These are phyloP conservation scores for Strix occidentalis DNA, from an alignment of 2,797 vertebrate genomes.

Conservation along the genomic window DNA sequence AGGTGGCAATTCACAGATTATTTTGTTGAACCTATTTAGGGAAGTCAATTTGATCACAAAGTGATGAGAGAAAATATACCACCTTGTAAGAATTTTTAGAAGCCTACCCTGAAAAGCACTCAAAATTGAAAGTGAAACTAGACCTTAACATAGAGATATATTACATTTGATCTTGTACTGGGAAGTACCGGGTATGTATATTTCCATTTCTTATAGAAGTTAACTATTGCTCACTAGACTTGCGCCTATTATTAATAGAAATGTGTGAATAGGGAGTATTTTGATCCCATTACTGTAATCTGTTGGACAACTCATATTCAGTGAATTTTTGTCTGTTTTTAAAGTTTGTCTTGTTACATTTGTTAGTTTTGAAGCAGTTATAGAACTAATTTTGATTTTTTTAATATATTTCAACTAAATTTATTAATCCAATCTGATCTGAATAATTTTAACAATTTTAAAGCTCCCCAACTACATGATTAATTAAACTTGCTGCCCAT, in stretches of 20 bases:
- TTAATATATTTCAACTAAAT: not conserved
- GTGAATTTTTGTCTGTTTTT: not conserved
- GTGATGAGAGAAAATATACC: not conserved
- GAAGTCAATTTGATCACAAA: not conserved
- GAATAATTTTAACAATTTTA: not conserved
- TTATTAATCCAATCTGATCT: not conserved
- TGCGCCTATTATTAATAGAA: not conserved
- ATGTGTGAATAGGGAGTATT: not conserved
- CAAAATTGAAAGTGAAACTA: not conserved
- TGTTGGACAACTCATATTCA: not conserved
- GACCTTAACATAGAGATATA: not conserved
- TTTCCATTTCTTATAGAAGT: not conserved
- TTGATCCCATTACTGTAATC: not conserved
- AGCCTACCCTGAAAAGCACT: not conserved
- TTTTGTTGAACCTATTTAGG: not conserved
- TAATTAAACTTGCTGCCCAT: not conserved
- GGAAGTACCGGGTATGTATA: not conserved
- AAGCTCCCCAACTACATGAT: not conserved
- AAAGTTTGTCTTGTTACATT: not conserved
- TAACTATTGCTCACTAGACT: not conserved
- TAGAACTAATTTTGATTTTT: not conserved
- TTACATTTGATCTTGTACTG: not conserved
- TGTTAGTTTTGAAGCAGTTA: not conserved
- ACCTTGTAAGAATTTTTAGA: not conserved
- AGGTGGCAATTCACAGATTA: not conserved